phyloP scores from a whole-genome alignment of 2,113 vertebrate species.

The Heterocephalus glaber region DNA sequence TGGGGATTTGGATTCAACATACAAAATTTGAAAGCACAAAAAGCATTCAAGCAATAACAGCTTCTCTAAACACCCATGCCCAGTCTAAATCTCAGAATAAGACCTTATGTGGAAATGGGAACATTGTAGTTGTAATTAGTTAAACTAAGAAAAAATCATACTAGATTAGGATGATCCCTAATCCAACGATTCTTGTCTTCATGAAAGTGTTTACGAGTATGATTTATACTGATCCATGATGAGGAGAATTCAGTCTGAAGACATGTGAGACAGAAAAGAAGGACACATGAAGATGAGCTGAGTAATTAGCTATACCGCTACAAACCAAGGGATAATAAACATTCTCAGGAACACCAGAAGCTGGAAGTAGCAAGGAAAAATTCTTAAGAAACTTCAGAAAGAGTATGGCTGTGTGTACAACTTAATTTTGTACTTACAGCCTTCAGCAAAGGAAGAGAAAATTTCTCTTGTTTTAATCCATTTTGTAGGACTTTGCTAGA shows the following conservation, averaged over 20 bases:
- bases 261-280: background rate
- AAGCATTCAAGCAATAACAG: background rate
- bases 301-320: background rate
- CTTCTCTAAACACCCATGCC: background rate
- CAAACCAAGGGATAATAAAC: background rate
- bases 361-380: background rate
- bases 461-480: background rate
- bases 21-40: background rate
- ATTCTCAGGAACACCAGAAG: background rate
- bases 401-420: too few relatives aligned
- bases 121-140: background rate
- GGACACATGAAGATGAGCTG: accelerated
- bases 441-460: background rate
- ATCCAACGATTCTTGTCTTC: background rate
- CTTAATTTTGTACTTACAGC: background rate
- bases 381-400: background rate
- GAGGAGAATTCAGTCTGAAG: background rate
- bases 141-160: background rate
- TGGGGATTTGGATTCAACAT: background rate
- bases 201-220: background rate
- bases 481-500: background rate
- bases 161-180: background rate
- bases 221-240: background rate
- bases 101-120: background rate
- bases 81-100: background rate